Conservation (phyloP, 2,113 vertebrate genomes). For the Myiopsitta monachus region DNA sequence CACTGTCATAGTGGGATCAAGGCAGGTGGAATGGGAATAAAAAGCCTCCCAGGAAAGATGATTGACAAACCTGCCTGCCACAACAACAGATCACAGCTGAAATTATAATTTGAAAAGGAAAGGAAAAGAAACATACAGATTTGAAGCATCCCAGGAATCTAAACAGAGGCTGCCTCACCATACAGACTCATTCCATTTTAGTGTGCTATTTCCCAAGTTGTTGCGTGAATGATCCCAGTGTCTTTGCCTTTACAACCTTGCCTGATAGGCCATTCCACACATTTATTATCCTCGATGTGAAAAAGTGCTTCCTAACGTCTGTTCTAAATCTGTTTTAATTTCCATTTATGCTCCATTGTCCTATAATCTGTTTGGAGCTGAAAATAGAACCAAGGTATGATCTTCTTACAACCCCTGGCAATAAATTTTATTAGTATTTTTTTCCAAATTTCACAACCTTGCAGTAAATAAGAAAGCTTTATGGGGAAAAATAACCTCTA, state of each 20-base stretch:
- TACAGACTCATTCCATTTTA: conserved; percentile 25
- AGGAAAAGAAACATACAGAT: background rate
- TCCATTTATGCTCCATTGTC: conserved; percentile 69
- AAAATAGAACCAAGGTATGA: conserved; percentile 69
- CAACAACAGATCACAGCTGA: background rate
- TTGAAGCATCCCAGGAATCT: conserved; percentile 17
- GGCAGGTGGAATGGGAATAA: background rate
- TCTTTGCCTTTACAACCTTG: conserved; percentile 58
- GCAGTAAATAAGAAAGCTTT: conserved; percentile 65
- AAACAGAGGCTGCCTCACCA: background rate
- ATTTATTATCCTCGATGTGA: conserved; percentile 62
- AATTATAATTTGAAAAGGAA: background rate
- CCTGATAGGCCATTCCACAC: conserved; percentile 54
- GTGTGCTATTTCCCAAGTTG: conserved; percentile 19
- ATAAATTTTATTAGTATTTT: conserved; percentile 69
- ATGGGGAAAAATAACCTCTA: conserved; percentile 52
- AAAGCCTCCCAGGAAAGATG: background rate
- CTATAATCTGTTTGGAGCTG: conserved; percentile 65
- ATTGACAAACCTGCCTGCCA: background rate
- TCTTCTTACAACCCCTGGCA: conserved; percentile 60
- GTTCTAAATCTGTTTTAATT: conserved; percentile 71
- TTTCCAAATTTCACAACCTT: conserved; percentile 61
- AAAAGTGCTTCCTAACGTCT: conserved; percentile 59
- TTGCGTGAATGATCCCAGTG: conserved; percentile 34
- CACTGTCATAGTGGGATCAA: background rate